Evolutionary conservation across 2,113 vertebrate species (phyloP).

Genomic region (Meleagris gallopavo): DNA sequence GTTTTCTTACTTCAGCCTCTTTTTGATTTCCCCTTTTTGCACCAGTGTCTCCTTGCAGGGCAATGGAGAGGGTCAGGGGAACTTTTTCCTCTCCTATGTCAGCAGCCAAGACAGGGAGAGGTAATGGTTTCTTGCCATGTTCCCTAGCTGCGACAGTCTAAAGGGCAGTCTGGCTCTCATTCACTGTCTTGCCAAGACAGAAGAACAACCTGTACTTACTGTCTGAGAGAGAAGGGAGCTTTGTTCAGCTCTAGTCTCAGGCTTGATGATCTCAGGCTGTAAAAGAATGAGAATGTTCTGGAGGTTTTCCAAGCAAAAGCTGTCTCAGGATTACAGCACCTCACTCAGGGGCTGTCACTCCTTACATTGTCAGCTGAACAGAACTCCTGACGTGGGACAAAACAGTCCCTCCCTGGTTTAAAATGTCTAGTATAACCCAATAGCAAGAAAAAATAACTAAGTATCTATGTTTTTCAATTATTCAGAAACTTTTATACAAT

Average conservation of each 20-base stretch:
- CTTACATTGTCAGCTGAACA: background rate
- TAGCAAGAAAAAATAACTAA: background rate
- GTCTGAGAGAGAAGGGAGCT: background rate
- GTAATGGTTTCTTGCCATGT: background rate
- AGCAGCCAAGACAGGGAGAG: background rate
- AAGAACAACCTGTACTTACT: background rate
- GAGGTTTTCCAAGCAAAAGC: background rate
- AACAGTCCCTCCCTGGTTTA: background rate
- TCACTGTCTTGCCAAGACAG: background rate
- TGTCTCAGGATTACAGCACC: background rate
- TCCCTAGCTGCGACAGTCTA: background rate
- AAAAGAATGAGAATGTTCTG: background rate
- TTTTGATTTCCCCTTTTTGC: background rate
- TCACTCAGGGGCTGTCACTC: background rate
- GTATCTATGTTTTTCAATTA: background rate
- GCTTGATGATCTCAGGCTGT: background rate
- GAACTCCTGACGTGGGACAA: background rate
- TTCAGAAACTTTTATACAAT: background rate
- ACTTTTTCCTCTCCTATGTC: background rate
- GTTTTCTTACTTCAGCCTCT: background rate
- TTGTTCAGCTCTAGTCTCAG: background rate
- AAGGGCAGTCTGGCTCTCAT: background rate
- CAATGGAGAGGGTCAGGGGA: background rate
- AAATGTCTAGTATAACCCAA: background rate
- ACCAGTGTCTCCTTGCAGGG: background rate